Conservation (phyloP, 2,113 vertebrate genomes). For the Synodontis membranacea region DNA sequence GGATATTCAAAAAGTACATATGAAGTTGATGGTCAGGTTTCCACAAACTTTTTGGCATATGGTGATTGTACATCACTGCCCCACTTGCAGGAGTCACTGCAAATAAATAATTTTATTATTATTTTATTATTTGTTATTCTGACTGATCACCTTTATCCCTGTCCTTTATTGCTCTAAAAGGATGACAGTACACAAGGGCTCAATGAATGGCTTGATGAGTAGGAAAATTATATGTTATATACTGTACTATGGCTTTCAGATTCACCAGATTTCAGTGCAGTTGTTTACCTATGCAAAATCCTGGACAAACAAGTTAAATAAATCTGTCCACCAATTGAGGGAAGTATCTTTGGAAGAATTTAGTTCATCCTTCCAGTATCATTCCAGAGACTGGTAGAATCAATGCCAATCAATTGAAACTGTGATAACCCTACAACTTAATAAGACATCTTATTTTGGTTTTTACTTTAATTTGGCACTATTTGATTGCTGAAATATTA, state of each 20-base stretch:
- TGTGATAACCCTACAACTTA: too few species aligned
- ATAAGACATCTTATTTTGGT: too few species aligned
- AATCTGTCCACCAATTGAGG: too few species aligned
- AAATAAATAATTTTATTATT: background rate
- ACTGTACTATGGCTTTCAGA: background rate
- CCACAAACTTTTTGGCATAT: background rate
- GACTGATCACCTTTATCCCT: too few species aligned
- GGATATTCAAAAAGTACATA: too few species aligned
- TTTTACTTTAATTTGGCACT: too few species aligned
- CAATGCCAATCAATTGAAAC: too few species aligned
- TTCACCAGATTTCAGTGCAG: background rate
- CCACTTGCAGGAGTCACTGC: background rate
- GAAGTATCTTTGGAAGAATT: too few species aligned
- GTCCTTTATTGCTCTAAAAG: too few species aligned
- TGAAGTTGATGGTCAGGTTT: background rate
- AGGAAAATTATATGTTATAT: background rate
- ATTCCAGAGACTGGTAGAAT: too few species aligned
- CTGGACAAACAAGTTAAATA: background rate
- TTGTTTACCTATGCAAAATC: background rate
- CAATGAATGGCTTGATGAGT: background rate
- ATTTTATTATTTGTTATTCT: too few species aligned
- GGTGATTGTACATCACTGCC: background rate
- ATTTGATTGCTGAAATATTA: background rate
- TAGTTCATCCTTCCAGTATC: too few species aligned
- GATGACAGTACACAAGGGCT: background rate